phyloP scores from a whole-genome alignment of 2,797 vertebrate species.

The Chelon labrosus region DNA sequence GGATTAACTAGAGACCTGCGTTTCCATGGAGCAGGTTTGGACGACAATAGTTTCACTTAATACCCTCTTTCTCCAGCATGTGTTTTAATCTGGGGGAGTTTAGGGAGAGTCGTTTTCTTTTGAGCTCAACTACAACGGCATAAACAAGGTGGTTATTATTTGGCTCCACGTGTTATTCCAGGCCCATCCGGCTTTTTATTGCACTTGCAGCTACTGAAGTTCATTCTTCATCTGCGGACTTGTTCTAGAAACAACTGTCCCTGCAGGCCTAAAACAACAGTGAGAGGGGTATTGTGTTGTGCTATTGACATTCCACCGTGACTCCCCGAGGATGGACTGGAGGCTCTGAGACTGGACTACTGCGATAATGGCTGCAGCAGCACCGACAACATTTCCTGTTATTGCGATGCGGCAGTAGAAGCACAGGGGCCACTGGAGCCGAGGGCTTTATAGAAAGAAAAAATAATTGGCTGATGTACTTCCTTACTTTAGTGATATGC shows the following conservation, averaged over 20 bases:
- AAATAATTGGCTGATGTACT: conserved; percentile 2
- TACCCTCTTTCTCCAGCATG: conserved; percentile 29
- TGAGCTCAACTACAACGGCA: conserved; percentile 5
- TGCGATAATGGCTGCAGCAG: conserved; percentile 58
- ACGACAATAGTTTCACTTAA: conserved; percentile 28
- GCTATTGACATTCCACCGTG: conserved; percentile 69
- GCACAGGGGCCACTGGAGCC: conserved; percentile 16
- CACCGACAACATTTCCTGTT: conserved; percentile 76
- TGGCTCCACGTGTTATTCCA: background rate
- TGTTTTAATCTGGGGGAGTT: conserved; percentile 18
- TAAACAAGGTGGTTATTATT: background rate
- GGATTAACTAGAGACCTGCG: conserved; percentile 50
- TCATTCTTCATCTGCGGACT: conserved; percentile 40
- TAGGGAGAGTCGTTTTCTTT: conserved; percentile 21
- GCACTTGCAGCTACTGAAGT: conserved; percentile 33
- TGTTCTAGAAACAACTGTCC: conserved; percentile 41
- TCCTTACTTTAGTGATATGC: conserved; percentile 10
- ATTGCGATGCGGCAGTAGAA: conserved; percentile 60
- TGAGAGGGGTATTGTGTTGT: conserved; percentile 49
- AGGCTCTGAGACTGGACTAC: conserved; percentile 48
- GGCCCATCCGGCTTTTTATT: conserved; percentile 7
- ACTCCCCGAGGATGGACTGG: conserved; percentile 60
- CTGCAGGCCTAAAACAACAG: conserved; percentile 62
- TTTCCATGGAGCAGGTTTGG: conserved; percentile 59
- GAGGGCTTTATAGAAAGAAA: background rate